Evolutionary conservation across 2,797 vertebrate genomes (phyloP), one percentile per base, ranked within the genome.

Genomic region (Trachurus trachurus): DNA sequence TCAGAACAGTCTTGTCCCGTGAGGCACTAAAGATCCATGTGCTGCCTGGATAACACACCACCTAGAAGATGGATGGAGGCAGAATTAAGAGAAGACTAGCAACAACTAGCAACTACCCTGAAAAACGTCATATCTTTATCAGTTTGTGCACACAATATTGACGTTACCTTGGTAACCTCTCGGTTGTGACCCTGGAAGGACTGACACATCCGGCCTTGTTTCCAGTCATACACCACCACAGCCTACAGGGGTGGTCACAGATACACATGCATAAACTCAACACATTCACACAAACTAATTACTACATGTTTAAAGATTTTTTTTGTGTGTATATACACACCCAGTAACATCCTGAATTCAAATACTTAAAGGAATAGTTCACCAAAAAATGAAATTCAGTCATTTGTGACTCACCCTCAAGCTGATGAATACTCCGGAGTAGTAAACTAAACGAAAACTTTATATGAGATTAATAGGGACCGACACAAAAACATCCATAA

Each of bases 161-260:
- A 82, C 1, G 34, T 91, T 93, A 99, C 98, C 98, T 99, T 99
- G 79, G 97, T 98, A 83, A 99, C 95, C 89, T 99, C 98, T 44
- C 94, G 95, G 80, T 95, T 94, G 75, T 99, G 98, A 69, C 97
- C 97, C 49, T 91, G 49, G 86, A 98, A 97, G 22, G 93, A 95
- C 90, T 87, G 95, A 90, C 97, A 96, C 88, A 92, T 88, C 3
- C 88, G 93, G 74, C 98, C 97, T 1, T 95, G 94, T 81, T 94
- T 96, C 98, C 98, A 99, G 88, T 97, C 96, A 68, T 96, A 98
- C 60, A 97, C 95, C 42, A 97, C 96, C 69, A 97, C 97, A 0
- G 87, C 94, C 98, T 99, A 90, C 7, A 52, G 19, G 40, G 9
- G 67, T 67, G 34, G 65, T 37, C 34, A 85, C 44, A 80, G 56